Evolutionary conservation across 2,113 vertebrate species (phyloP).

Genomic region (Oostethus manadensis): DNA sequence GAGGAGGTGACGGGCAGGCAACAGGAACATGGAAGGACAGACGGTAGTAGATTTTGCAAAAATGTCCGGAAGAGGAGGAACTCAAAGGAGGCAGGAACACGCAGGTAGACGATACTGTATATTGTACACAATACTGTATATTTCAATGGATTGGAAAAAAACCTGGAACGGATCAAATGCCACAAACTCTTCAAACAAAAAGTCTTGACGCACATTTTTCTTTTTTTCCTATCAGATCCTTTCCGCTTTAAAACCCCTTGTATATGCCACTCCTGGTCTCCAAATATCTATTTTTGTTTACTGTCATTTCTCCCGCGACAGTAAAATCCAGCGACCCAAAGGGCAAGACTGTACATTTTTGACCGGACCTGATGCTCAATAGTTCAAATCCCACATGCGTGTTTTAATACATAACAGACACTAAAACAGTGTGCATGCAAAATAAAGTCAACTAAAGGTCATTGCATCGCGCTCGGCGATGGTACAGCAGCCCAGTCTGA

Average conservation of each 20-base stretch:
- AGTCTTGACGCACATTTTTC: too few species aligned
- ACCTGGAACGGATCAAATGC: too few species aligned
- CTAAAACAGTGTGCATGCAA: background rate
- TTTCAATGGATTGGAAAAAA: too few species aligned
- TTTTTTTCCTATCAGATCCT: background rate
- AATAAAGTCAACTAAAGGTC: constrained; percentile 7
- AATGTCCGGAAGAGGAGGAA: background rate
- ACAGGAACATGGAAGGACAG: background rate
- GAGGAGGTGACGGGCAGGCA: background rate
- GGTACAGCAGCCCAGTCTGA: background rate
- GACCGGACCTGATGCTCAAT: background rate
- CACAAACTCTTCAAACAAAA: too few species aligned
- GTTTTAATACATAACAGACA: background rate
- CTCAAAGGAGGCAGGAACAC: background rate
- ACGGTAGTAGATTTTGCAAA: background rate
- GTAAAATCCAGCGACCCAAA: too few species aligned
- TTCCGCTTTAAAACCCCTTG: background rate
- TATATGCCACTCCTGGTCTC: too few species aligned
- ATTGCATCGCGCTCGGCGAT: constrained; percentile 7
- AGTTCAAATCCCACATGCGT: background rate
- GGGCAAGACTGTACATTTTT: background rate
- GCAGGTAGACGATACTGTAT: background rate
- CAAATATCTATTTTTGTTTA: too few species aligned
- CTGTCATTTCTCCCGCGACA: too few species aligned
- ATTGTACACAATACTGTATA: too few species aligned